Evolutionary conservation across 2,888 invertebrate species (phyloP).

Genomic region (Diarsia mendica): DNA sequence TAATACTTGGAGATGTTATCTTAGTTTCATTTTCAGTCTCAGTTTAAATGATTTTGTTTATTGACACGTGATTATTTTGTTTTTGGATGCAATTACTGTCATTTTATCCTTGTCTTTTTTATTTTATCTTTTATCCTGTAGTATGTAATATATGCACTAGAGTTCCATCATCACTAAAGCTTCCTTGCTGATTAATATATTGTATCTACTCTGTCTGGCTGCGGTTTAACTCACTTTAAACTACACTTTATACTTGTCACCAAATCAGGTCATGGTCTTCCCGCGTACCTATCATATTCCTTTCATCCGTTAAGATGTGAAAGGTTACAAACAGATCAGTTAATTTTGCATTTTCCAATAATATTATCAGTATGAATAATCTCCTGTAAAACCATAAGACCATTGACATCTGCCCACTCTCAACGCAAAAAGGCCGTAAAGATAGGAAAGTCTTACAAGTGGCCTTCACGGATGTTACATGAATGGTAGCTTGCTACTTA

Average conservation of each 20-base stretch:
- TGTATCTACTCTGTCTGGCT: neutral
- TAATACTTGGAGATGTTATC: constrained; percentile 21
- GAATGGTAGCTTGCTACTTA: constrained; percentile 43
- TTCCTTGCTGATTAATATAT: neutral
- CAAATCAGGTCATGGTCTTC: neutral
- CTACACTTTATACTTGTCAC: no score
- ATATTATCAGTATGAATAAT: neutral
- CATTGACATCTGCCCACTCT: neutral
- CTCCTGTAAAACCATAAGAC: neutral
- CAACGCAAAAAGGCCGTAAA: neutral
- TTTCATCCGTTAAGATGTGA: neutral
- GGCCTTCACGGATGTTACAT: constrained; percentile 55
- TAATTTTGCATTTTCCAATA: neutral
- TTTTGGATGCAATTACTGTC: no score
- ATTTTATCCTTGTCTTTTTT: no score
- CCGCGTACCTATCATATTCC: neutral
- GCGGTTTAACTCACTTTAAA: neutral
- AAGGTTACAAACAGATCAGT: neutral
- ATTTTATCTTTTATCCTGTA: no score
- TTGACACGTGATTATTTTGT: neutral
- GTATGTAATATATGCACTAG: no score
- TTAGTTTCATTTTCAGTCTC: neutral
- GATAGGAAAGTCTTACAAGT: constrained; percentile 45
- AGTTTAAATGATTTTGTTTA: constrained; percentile 12
- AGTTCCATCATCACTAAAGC: no score